These are phyloP conservation scores for Noctua fimbriata DNA, from an alignment of 2,888 invertebrate species.

Conservation along the genomic window DNA sequence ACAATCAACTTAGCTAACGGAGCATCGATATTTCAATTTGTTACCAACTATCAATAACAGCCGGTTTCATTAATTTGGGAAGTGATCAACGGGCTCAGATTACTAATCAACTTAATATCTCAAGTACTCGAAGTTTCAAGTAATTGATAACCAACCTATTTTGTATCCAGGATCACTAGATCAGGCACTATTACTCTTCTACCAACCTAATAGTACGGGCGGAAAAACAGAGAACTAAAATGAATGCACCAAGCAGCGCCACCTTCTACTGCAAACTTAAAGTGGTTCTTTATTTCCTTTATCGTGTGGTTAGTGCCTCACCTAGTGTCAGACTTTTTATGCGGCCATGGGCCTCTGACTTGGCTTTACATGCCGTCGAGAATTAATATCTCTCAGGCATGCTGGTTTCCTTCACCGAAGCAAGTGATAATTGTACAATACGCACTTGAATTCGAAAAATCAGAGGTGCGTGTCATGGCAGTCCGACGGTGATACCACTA, in stretches of 20 bases:
- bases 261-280: background rate
- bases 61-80: conserved; percentile 13
- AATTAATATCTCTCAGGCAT: too few species aligned
- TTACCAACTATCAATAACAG: background rate
- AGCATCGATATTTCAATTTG: conserved; percentile 20
- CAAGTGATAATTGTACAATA: too few species aligned
- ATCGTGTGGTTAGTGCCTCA: too few species aligned
- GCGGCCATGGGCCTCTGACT: too few species aligned
- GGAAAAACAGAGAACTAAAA: background rate
- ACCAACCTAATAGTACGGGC: background rate
- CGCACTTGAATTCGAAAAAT: too few species aligned
- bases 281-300: background rate
- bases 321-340: too few species aligned
- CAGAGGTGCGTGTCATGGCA: too few species aligned
- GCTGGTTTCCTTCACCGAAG: too few species aligned
- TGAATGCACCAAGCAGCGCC: too few species aligned
- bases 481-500: too few species aligned
- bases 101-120: conserved; percentile 9
- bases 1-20: background rate
- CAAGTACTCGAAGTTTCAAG: background rate
- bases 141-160: background rate
- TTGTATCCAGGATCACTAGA: background rate
- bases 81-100: conserved; percentile 1
- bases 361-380: too few species aligned
- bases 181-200: background rate